Evolutionary conservation across 1,140 invertebrate species (phyloP).

Genomic region (Papilio helenus): DNA sequence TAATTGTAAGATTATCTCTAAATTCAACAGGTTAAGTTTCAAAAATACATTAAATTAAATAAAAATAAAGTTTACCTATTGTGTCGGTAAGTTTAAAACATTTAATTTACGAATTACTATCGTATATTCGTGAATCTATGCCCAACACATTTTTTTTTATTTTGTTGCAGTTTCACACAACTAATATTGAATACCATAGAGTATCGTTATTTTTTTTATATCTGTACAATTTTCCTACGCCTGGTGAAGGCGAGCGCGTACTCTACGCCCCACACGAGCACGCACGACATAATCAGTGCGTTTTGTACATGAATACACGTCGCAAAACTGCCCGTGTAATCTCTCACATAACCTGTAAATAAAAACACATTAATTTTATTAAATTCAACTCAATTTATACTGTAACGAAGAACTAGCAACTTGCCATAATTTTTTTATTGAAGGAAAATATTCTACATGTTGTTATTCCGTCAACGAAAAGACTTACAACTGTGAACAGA

Average conservation of each 20-base stretch:
- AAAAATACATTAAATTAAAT: not conserved
- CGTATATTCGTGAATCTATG: not conserved
- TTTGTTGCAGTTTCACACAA: not conserved
- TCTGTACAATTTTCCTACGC: constrained; percentile 76
- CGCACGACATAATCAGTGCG: constrained; percentile 86
- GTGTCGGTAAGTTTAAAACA: constrained; percentile 11
- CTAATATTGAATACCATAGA: not conserved
- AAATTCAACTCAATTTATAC: too few species aligned
- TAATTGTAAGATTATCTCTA: not conserved
- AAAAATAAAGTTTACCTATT: constrained; percentile 4
- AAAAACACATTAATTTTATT: constrained; percentile 32
- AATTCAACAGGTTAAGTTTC: not conserved
- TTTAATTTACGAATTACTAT: constrained; percentile 17
- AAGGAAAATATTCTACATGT: too few species aligned
- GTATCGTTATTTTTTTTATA: constrained; percentile 48
- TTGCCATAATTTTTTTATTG: too few species aligned
- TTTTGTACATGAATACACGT: constrained; percentile 89
- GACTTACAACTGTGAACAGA: too few species aligned
- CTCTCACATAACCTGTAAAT: constrained; percentile 87
- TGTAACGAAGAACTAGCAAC: not conserved
- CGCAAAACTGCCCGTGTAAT: constrained; percentile 87
- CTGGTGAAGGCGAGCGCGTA: constrained; percentile 81
- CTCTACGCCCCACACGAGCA: constrained; percentile 87
- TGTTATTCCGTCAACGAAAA: too few species aligned
- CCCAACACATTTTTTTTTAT: not conserved